Base-by-base conservation (phyloP, 2,797 vertebrate genomes). In the Dryobates pubescens region DNA sequence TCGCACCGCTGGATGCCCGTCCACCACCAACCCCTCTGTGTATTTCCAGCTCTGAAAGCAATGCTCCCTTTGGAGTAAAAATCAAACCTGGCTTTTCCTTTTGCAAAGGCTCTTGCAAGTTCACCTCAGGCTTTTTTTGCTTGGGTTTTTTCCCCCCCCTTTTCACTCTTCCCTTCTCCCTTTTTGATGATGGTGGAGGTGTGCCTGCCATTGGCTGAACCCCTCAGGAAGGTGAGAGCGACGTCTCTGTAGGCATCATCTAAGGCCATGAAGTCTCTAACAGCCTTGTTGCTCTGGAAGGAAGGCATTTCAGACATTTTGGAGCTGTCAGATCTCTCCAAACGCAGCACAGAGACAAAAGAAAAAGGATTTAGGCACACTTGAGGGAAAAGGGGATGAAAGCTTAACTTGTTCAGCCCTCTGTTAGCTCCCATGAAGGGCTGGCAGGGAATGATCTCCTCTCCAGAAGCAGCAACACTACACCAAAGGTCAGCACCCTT, bases 291-390 rank as follows among this genome's bases (percentile, higher is more conserved):
- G 34, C 51, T 84, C 32, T 38, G 9, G 19, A 22, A 76, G 57
- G 36, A 47, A 70, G 72, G 64, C 20, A 75, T 62, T 71, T 75
- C 67, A 9, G n/a, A 13, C 7, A 2, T 15, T 79, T 91, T 53
- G 54, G 10, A 58, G 34, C 53, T 14, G 7, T 27, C 72, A 65
- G 68, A 72, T 63, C 59, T 58, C 47, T 56, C 65, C 43, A 27
- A 86, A 69, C 24, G 58, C 72, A 61, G 65, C 47, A 70, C 65
- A 70, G 29, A 92, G 95, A 53, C 58, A 51, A 63, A 65, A 51
- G 72, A 51, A 56, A 56, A 74, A 59, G 38, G 63, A 7, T 58
- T 45, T 57, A 59, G 43, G 72, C 63, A 29, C 3, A 4, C 56
- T 83, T 34, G 16, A 69, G n/a, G 63, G 4, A 14, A 13, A 29